These are phyloP conservation scores for Tympanoctomys barrerae DNA, from an alignment of 2,797 vertebrate species.

Conservation along the genomic window DNA sequence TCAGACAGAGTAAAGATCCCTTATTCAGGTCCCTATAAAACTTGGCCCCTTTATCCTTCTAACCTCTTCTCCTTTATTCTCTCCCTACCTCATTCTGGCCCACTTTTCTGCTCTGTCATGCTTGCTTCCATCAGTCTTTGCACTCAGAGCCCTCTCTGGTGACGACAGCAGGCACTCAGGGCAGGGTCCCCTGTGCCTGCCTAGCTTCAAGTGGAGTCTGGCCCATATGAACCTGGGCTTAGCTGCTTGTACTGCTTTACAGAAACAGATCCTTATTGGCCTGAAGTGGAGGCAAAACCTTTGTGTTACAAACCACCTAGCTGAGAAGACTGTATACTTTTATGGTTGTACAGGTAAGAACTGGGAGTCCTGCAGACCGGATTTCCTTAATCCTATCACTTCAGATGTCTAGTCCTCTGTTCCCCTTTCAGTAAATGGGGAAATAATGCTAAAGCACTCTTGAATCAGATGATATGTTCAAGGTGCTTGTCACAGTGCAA, in stretches of 20 bases:
- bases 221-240: background rate
- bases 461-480: background rate
- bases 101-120: background rate
- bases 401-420: background rate
- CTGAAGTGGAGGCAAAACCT: background rate
- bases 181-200: background rate
- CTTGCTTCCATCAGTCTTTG: background rate
- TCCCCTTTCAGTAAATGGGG: constrained; percentile 4
- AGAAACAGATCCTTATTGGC: background rate
- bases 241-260: background rate
- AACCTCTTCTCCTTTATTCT: background rate
- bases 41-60: background rate
- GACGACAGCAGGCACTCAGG: background rate
- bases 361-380: background rate
- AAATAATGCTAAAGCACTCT: constrained; percentile 32
- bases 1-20: background rate
- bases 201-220: background rate
- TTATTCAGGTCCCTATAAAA: background rate
- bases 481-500: constrained; percentile 31
- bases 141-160: background rate
- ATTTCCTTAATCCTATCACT: constrained; percentile 37
- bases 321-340: background rate
- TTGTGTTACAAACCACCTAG: background rate
- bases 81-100: background rate
- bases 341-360: background rate